Evolutionary conservation across 2,797 vertebrate genomes (phyloP).

Genomic region (Sylvilagus floridanus): DNA sequence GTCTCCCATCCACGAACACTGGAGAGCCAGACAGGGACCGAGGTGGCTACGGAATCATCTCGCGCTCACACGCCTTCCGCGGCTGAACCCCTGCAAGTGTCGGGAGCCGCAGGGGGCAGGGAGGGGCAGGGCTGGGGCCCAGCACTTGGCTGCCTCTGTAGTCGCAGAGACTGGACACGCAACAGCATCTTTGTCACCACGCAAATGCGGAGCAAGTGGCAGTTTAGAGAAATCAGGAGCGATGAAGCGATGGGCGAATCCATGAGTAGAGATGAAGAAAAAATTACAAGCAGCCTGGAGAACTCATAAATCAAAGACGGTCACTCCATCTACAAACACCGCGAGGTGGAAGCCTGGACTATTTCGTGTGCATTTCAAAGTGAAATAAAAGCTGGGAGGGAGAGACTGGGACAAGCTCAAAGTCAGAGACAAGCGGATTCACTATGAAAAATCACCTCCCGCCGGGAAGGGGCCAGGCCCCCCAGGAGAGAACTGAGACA

Average conservation of each 20-base stretch:
- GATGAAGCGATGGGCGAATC: slow-evolving; percentile 72
- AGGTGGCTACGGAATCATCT: not conserved
- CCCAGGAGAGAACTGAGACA: not conserved
- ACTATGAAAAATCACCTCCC: slow-evolving; percentile 45
- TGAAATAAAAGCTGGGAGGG: slow-evolving; percentile 37
- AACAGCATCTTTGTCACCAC: slow-evolving; percentile 45
- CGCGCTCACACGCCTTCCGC: not conserved
- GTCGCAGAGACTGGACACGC: not conserved
- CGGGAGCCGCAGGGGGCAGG: not conserved
- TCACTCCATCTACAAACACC: slow-evolving; percentile 64
- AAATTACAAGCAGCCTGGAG: slow-evolving; percentile 69
- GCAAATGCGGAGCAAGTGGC: slow-evolving; percentile 70
- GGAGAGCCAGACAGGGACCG: not conserved
- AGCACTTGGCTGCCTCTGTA: slow-evolving; percentile 24
- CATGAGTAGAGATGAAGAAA: slow-evolving; percentile 78
- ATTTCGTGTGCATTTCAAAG: slow-evolving; percentile 47
- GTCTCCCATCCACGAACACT: not conserved
- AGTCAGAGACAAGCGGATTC: slow-evolving; percentile 5
- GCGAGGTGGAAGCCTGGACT: slow-evolving; percentile 67
- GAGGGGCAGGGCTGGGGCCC: not conserved
- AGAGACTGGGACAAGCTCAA: slow-evolving; percentile 25
- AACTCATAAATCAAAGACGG: slow-evolving; percentile 76
- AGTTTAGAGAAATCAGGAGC: slow-evolving; percentile 73
- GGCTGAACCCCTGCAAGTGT: slow-evolving; percentile 47
- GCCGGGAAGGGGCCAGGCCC: not conserved